Evolutionary conservation across 2,888 invertebrate species (phyloP), one percentile per base, ranked within the genome.

Genomic region (Cordilura impudica): DNA sequence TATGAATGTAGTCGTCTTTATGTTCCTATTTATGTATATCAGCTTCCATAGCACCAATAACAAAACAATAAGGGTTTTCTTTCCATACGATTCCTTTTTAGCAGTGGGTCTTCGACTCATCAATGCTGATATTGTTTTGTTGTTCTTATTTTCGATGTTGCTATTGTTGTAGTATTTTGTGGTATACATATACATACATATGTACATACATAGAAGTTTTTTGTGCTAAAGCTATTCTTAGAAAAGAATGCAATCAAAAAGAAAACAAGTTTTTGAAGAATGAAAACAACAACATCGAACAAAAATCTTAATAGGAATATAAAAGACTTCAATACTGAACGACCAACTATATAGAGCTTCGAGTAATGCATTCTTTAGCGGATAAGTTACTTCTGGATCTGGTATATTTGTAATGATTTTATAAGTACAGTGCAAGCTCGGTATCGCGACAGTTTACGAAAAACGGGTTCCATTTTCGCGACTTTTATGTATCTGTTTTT

Each of bases 211-310:
- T 5, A 63, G 21, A 31, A 51, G 61, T 63, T 53, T 61, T 26
- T 26, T 61, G 45, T 61, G 43, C 45, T 45, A 63, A 54, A 72
- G 71, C 47, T 72, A 72, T 63, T 72, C 71, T 72, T 72, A 54
- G 54, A 63, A 69, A 49, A 47, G 53, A 71, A 47, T 71, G 54
- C 29, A 26, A 39, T 58, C 12, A 26, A 12, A 35, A 49, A 26
- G n/a, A 29, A 51, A 71, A 71, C 54, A 63, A 63, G 45, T 63
- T 63, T 71, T 16, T n/a, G 5, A 45, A 35, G 51, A 72, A 60
- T 51, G n/a, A 45, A 45, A 71, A 47, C 23, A 71, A 63, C 2
- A 54, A 51, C 14, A 67, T 6, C 10, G n/a, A 14, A 53, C 4
- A 21, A 51, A n/a, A 7, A 39, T 56, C 39, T 16, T 4, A 3